These are phyloP conservation scores for Vanessa tameamea DNA, from an alignment of 1,140 invertebrate species.

Conservation along the genomic window DNA sequence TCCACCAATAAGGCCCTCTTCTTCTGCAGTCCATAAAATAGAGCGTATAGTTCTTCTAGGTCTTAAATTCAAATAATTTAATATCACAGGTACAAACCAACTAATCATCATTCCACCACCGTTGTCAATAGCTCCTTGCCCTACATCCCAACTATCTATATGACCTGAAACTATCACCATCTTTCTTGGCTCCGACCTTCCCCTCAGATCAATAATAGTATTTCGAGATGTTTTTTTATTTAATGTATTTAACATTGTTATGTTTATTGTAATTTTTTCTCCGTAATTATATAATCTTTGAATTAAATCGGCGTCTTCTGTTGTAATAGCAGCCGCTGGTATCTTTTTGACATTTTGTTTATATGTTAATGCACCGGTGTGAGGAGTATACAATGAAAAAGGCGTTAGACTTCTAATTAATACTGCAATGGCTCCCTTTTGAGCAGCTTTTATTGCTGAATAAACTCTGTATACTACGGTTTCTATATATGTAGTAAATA, in stretches of 20 bases:
- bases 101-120: slow-evolving; percentile 91
- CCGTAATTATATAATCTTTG: slow-evolving; percentile 84
- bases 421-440: slow-evolving; percentile 87
- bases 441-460: slow-evolving; percentile 83
- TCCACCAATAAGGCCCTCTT: slow-evolving; percentile 86
- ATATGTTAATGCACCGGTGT: slow-evolving; percentile 86
- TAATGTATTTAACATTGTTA: slow-evolving; percentile 75
- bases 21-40: slow-evolving; percentile 92
- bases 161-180: slow-evolving; percentile 91
- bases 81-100: slow-evolving; percentile 86
- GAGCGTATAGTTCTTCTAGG: slow-evolving; percentile 88
- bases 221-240: slow-evolving; percentile 84
- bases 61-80: slow-evolving; percentile 84
- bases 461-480: slow-evolving; percentile 75
- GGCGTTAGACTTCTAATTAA: slow-evolving; percentile 88
- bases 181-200: slow-evolving; percentile 81
- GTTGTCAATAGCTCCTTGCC: slow-evolving; percentile 93
- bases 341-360: slow-evolving; percentile 84
- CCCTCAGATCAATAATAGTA: slow-evolving; percentile 86
- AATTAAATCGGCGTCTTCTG: slow-evolving; percentile 89
- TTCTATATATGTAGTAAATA: slow-evolving; percentile 83
- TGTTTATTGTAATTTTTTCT: slow-evolving; percentile 71
- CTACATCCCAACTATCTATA: slow-evolving; percentile 94
- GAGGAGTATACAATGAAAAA: slow-evolving; percentile 86
- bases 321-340: slow-evolving; percentile 89